Evolutionary conservation across 2,888 invertebrate genomes (phyloP).

Genomic region (Diaphora mendica): DNA sequence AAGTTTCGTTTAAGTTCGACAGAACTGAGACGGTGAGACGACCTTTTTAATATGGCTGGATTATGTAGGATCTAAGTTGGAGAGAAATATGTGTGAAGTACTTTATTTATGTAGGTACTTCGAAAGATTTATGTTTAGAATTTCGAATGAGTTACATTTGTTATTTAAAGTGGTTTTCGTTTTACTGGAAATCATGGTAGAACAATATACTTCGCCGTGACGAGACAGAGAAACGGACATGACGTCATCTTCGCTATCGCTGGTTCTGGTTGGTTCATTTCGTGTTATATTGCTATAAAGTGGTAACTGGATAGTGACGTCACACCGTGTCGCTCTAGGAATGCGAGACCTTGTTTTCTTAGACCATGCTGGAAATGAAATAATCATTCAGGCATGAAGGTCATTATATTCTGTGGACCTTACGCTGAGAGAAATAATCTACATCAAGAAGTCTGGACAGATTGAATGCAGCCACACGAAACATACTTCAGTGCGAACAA

Average conservation of each 20-base stretch:
- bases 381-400: no score
- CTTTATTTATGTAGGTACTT: neutral
- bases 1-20: slow-evolving; percentile 10
- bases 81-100: neutral
- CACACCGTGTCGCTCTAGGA: no score
- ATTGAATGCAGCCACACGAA: no score
- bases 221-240: no score
- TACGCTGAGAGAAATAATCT: neutral
- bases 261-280: no score
- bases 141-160: neutral
- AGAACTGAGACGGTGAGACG: neutral
- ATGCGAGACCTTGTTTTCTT: no score
- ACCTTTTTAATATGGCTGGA: slow-evolving; percentile 14
- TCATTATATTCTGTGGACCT: neutral
- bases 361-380: no score
- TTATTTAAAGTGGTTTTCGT: neutral
- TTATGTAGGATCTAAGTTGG: slow-evolving; percentile 10
- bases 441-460: neutral
- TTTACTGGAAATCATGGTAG: no score
- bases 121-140: neutral
- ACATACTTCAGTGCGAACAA: neutral
- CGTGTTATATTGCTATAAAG: no score
- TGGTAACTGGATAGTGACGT: no score
- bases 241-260: no score
- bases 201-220: no score